Conservation (phyloP, 2,888 invertebrate genomes). For the Muscina levida region DNA sequence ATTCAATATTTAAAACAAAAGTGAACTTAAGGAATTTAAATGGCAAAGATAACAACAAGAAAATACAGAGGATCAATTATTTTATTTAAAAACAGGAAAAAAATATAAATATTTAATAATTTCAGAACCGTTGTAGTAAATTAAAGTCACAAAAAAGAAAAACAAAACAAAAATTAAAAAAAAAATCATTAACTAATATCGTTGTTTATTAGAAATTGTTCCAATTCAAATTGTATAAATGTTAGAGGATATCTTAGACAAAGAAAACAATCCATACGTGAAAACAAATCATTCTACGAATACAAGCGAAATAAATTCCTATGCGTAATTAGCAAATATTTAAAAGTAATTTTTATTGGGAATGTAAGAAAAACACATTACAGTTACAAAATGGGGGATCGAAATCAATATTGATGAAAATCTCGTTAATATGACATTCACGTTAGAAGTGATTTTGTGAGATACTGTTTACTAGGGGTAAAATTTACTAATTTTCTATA, state of each 20-base stretch:
- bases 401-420: too few relatives aligned
- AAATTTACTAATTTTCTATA: too few relatives aligned
- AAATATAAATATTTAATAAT: too few relatives aligned
- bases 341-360: too few relatives aligned
- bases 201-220: slow-evolving; percentile 51
- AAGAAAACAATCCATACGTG: not conserved
- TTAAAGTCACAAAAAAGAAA: too few relatives aligned
- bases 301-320: not conserved
- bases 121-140: slow-evolving; percentile 50
- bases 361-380: not conserved
- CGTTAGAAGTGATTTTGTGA: too few relatives aligned
- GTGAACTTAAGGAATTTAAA: slow-evolving; percentile 23
- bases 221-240: slow-evolving; percentile 45
- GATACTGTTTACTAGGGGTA: too few relatives aligned
- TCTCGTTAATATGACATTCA: too few relatives aligned
- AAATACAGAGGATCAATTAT: slow-evolving; percentile 59
- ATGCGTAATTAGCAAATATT: not conserved
- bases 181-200: slow-evolving; percentile 16
- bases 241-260: slow-evolving; percentile 48
- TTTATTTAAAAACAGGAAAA: slow-evolving; percentile 38
- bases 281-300: slow-evolving; percentile 32
- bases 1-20: too few relatives aligned
- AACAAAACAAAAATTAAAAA: slow-evolving; percentile 11
- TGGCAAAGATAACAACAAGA: slow-evolving; percentile 8
- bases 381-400: too few relatives aligned